Base-by-base conservation (phyloP, 2,113 vertebrate species). In the Ornithorhynchus anatinus region DNA sequence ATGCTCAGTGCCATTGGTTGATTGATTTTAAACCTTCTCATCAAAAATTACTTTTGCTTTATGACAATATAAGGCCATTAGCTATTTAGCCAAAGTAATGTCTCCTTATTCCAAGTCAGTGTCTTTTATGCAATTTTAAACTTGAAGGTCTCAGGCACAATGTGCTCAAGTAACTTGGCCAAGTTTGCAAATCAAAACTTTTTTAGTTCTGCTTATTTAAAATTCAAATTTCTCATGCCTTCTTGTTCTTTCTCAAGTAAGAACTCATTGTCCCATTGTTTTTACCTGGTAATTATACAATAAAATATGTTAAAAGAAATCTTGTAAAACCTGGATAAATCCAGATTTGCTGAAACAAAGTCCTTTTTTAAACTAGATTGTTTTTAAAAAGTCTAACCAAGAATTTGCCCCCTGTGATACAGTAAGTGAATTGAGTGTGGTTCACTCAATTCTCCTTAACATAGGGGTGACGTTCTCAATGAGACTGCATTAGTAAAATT, bases 141-240 rank as follows among this genome's bases (percentile, higher is more conserved):
- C 48, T 58, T 68, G 39, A 40, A 60, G 75, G 69, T 51, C 75
- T 59, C 23, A 74, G 35, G 37, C 81, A 69, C 40, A 63, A 52
- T 53, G 29, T 74, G 54, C 78, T 73, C 57, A 77, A 64, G 40
- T 60, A 63, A 75, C 66, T 43, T 63, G 58, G 59, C 66, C 72
- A 77, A 75, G 78, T 75, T 84, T 63, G 72, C 44, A 57, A 57
- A 29, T 36, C 29, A 35, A 53, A 42, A 72, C 40, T 69, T 69
- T 75, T 59, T 71, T 63, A n/a, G 57, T 81, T 79, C 69, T 11
- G 76, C 75, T 75, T 2, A 59, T 75, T 81, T 75, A 58, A 83
- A 79, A 66, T 23, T 52, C 27, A 33, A 72, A 22, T 77, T 42
- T 16, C 33, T 60, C 69, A 63, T 32, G 48, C 3, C 23, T 59